Conservation (phyloP, 2,888 invertebrate species). For the Papilio elwesi region DNA sequence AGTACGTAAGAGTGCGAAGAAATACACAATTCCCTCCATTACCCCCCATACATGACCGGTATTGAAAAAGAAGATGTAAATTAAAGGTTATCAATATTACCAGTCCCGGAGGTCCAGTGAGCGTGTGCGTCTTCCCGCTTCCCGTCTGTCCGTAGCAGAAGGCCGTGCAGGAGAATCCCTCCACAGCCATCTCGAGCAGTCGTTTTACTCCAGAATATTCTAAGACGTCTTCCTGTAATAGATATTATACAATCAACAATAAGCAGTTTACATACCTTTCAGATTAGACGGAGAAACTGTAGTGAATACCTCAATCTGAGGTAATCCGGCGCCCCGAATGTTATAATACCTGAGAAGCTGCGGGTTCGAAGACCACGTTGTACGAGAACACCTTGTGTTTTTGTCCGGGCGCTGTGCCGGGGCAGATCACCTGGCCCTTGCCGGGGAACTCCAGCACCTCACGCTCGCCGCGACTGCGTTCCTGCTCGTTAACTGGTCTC, state of each 20-base stretch:
- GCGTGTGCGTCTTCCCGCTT: conserved; percentile 97
- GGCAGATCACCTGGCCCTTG: conserved; percentile 92
- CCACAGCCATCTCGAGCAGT: conserved; percentile 96
- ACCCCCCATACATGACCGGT: too few relatives aligned
- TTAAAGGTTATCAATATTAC: conserved; percentile 70
- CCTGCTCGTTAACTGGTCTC: conserved; percentile 91
- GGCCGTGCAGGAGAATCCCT: conserved; percentile 96
- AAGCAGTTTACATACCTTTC: too few relatives aligned
- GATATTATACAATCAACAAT: not conserved
- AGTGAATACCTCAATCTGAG: too few relatives aligned
- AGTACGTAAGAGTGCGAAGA: too few relatives aligned
- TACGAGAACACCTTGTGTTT: conserved; percentile 95
- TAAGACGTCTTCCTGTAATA: conserved; percentile 87
- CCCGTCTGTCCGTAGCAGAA: conserved; percentile 99
- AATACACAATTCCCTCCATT: too few relatives aligned
- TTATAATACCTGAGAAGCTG: conserved; percentile 87
- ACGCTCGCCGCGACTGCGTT: conserved; percentile 87
- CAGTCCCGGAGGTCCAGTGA: conserved; percentile 95
- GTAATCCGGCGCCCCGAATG: not conserved
- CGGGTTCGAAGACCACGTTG: conserved; percentile 97
- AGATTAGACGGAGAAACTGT: too few relatives aligned
- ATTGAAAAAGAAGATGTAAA: too few relatives aligned
- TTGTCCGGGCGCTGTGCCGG: conserved; percentile 81
- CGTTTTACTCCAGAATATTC: conserved; percentile 95
- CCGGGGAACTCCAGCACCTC: conserved; percentile 93